Evolutionary conservation across 2,113 vertebrate genomes (phyloP).

Genomic region (Trichomycterus rosablanca): DNA sequence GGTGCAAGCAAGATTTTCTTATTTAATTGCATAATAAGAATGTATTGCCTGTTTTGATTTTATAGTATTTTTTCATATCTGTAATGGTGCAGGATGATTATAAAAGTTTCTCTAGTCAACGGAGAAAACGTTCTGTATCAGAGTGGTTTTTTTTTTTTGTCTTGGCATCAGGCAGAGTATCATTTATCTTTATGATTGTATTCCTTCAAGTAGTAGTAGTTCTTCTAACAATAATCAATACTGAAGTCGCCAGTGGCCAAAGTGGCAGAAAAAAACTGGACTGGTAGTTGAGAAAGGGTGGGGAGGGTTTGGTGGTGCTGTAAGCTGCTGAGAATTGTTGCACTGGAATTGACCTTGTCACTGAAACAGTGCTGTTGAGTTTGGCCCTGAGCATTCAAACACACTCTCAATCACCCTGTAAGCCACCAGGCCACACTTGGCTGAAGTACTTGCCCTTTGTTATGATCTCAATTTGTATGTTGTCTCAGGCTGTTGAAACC

Average conservation of each 20-base stretch:
- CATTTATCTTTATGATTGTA: slow-evolving; percentile 69
- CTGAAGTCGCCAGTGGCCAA: slow-evolving; percentile 65
- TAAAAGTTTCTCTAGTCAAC: background rate
- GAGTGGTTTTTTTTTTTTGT: slow-evolving; percentile 39
- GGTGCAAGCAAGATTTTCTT: background rate
- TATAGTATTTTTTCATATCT: background rate
- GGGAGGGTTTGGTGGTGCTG: slow-evolving; percentile 35
- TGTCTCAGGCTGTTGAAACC: slow-evolving; percentile 58
- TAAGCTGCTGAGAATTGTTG: slow-evolving; percentile 60
- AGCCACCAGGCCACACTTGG: slow-evolving; percentile 70
- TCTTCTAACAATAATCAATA: slow-evolving; percentile 70
- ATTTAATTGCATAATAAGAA: background rate
- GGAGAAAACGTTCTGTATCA: too few species aligned
- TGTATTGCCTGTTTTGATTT: slow-evolving; percentile 1
- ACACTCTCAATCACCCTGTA: slow-evolving; percentile 74
- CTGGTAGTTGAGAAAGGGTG: slow-evolving; percentile 31
- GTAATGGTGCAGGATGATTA: background rate
- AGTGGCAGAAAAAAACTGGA: slow-evolving; percentile 58
- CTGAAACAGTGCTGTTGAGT: slow-evolving; percentile 72
- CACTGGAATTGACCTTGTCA: slow-evolving; percentile 71
- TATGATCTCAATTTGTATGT: slow-evolving; percentile 78
- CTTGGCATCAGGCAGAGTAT: slow-evolving; percentile 59
- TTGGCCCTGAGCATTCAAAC: slow-evolving; percentile 78
- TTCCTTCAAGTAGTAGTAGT: slow-evolving; percentile 60
- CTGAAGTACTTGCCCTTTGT: slow-evolving; percentile 67